Base-by-base conservation (phyloP, 2,797 vertebrate species). In the Silurus lanzhouensis region DNA sequence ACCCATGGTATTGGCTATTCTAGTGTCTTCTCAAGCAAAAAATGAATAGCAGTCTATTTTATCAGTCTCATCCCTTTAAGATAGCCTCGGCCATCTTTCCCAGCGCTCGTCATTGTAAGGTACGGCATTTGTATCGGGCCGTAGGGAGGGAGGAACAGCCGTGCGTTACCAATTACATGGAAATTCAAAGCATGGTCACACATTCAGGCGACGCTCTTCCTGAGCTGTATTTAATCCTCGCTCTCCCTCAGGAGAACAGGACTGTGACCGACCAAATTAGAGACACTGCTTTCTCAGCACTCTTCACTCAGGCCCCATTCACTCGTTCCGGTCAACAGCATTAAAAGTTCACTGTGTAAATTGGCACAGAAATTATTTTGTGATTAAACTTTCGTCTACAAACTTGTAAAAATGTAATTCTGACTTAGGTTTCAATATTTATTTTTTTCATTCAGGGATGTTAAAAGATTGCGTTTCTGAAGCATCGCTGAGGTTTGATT, bases 231-330 rank as follows among this genome's bases (percentile, higher is more conserved):
- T 93, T 93, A 94, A 93, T 94, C 93, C 93, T 85, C 83, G 84
- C 64, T 87, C 89, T 93, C 92, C 92, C 38, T 57, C 74, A 86
- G 92, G 92, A 94, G 88, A 92, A 83, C 90, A 90, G 58, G 89
- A 91, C 93, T 91, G 94, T 93, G 94, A 95, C 94, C 84, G 88
- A 94, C 90, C 91, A 92, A 93, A 94, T 95, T 95, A 95, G 83
- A 66, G 90, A 88, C 89, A 88, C 89, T 93, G 93, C 93, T 89
- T 94, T 91, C 92, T 94, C 94, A 95, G 95, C 95, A 94, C 89
- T 93, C 86, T 78, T 82, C 78, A 61, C 68, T 81, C 67, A 77
- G 60, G 72, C 71, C 60, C 60, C 55, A 63, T 82, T 78, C 83
- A 48, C 84, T 88, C 81, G 89, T 83, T 91, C 91, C 91, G 89